Base-by-base conservation (phyloP, 2,113 vertebrate species). In the Kryptolebias marmoratus region DNA sequence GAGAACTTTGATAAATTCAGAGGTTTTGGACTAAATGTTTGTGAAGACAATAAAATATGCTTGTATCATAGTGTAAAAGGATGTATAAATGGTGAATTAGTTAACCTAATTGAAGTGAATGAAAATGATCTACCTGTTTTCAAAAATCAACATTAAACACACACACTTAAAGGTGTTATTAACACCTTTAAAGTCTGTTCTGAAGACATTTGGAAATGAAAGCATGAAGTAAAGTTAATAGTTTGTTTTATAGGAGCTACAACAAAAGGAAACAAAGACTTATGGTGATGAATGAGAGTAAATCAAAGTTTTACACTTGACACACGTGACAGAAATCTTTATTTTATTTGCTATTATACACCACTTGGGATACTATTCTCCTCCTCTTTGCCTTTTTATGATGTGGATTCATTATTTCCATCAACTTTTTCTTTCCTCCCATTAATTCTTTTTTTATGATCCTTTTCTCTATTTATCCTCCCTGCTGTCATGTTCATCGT, bases 401-500 rank as follows among this genome's bases (percentile, higher is more conserved):
- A 75, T 22, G 27, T 49, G n/a, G 62, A 78, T 74, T 82, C 27
- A 77, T 79, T 36, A 48, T 73, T 75, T 64, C 42, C 60, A 69
- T 6, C 56, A 32, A 12, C 59, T 64, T 75, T 57, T 75, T 67
- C 52, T 79, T 53, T 75, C 70, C 49, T 79, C 74, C 69, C 31
- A 10, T 45, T 4, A 52, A 61, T 47, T 64, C 64, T 71, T 49
- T 0, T 52, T 42, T 42, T 50, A 76, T 13, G 11, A 67, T 67
- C 39, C 57, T 50, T 30, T 31, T 32, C 44, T 68, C 63, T 4
- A 55, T 60, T 69, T 65, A 67, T 81, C 68, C 73, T 79, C 64
- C 73, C 61, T 57, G 62, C 75, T 82, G 80, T 75, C 81, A 70
- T 80, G 67, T 80, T 84, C 56, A 39, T 67, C 59, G 16, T 64